These are phyloP conservation scores for Boloria selene DNA, from an alignment of 2,888 invertebrate species.

Conservation along the genomic window DNA sequence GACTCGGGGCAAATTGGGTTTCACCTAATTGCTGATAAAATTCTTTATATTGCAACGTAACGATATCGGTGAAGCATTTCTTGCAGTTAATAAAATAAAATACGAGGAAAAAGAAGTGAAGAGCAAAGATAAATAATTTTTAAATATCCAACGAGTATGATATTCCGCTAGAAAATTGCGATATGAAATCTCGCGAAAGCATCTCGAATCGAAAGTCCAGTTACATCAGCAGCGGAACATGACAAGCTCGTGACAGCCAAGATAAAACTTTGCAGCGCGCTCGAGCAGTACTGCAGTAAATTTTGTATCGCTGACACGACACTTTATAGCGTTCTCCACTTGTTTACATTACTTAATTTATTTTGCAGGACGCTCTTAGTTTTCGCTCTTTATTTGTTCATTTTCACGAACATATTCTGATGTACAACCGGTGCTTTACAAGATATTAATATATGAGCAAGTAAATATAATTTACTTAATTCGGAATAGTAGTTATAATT, in stretches of 20 bases:
- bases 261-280: conserved; percentile 29
- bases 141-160: background rate
- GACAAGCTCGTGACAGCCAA: conserved; percentile 31
- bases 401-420: background rate
- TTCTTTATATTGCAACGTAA: background rate
- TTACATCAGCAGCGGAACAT: conserved; percentile 24
- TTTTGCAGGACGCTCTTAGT: conserved; percentile 16
- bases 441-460: background rate
- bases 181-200: conserved; percentile 24
- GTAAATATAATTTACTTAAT: too few relatives aligned
- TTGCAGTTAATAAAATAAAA: background rate
- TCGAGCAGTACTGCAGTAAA: conserved; percentile 28
- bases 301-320: conserved; percentile 33
- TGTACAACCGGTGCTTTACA: background rate
- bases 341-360: conserved; percentile 33
- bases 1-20: conserved; percentile 24
- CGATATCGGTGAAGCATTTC: background rate
- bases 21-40: conserved; percentile 21
- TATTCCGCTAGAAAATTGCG: conserved; percentile 15
- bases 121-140: background rate
- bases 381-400: conserved; percentile 2
- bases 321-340: conserved; percentile 23
- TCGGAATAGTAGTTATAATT: too few relatives aligned
- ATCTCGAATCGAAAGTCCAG: conserved; percentile 32
- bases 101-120: background rate